Conservation (phyloP, 2,888 invertebrate genomes). For the Azorinus chamasolen region DNA sequence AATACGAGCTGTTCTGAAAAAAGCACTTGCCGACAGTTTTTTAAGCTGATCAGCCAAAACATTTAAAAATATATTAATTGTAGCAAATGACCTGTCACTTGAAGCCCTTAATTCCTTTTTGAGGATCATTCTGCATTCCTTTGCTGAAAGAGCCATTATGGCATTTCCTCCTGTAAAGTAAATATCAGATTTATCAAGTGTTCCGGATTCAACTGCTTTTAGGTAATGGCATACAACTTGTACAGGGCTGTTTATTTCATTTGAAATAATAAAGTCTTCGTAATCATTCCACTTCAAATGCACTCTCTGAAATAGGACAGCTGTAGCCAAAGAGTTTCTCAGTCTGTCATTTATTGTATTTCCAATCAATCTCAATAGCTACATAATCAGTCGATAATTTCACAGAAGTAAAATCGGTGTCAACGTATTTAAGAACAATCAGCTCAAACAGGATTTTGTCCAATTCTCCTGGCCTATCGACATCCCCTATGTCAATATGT, state of each 20-base stretch:
- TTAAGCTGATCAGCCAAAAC: slow-evolving; percentile 65
- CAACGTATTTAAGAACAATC: slow-evolving; percentile 37
- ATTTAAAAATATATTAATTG: slow-evolving; percentile 48
- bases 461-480: slow-evolving; percentile 33
- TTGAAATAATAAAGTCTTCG: slow-evolving; percentile 33
- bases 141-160: slow-evolving; percentile 17
- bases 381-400: slow-evolving; percentile 33
- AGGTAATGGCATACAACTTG: slow-evolving; percentile 64
- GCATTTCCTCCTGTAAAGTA: slow-evolving; percentile 23
- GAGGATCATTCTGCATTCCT: slow-evolving; percentile 36
- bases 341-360: slow-evolving; percentile 54
- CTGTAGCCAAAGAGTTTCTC: slow-evolving; percentile 46
- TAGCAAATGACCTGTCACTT: slow-evolving; percentile 48
- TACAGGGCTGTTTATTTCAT: slow-evolving; percentile 56
- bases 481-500: slow-evolving; percentile 58
- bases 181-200: slow-evolving; percentile 46
- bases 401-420: slow-evolving; percentile 24
- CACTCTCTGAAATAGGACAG: slow-evolving; percentile 35
- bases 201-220: slow-evolving; percentile 15
- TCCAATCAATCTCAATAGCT: slow-evolving; percentile 60
- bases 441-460: slow-evolving; percentile 63
- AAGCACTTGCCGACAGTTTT: slow-evolving; percentile 56
- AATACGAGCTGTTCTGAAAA: slow-evolving; percentile 34
- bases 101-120: slow-evolving; percentile 31
- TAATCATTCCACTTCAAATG: slow-evolving; percentile 50